These are phyloP conservation scores for Zaprionus gabonicus DNA, from an alignment of 1,140 invertebrate genomes.

Conservation along the genomic window DNA sequence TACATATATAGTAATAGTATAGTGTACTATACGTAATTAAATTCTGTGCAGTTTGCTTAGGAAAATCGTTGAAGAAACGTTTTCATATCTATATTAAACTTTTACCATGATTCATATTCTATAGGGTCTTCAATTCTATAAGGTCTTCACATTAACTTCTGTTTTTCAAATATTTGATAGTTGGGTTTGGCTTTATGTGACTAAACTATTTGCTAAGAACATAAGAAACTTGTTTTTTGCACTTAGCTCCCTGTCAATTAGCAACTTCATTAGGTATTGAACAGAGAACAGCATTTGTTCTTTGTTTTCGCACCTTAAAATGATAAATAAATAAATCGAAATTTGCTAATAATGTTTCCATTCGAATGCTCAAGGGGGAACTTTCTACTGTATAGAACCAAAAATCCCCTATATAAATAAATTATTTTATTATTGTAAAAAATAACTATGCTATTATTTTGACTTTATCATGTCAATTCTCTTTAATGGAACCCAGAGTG, in stretches of 20 bases:
- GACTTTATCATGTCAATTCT: not conserved
- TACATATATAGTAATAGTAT: no score
- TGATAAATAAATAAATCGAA: slow-evolving; percentile 22
- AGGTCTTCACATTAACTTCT: no score
- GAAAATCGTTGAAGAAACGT: no score
- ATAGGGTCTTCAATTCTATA: no score
- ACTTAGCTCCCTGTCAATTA: slow-evolving; percentile 53
- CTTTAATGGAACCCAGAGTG: not conserved
- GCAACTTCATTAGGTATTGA: slow-evolving; percentile 39
- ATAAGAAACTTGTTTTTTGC: slow-evolving; percentile 8
- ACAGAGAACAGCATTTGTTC: slow-evolving; percentile 57
- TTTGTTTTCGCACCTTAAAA: slow-evolving; percentile 12
- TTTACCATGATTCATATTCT: no score
- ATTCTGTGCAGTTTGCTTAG: no score
- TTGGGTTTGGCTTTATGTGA: no score
- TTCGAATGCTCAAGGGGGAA: slow-evolving; percentile 36
- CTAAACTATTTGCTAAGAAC: not conserved
- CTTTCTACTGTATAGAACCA: not conserved
- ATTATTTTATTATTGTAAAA: not conserved
- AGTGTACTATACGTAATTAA: no score
- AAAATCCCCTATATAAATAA: not conserved
- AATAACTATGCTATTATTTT: not conserved
- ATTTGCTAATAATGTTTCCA: slow-evolving; percentile 23
- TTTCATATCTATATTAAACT: no score
- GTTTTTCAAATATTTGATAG: no score